Evolutionary conservation across 2,888 invertebrate species (phyloP), one percentile per base, ranked within the genome.

Genomic region (Gnatocerus cornutus): DNA sequence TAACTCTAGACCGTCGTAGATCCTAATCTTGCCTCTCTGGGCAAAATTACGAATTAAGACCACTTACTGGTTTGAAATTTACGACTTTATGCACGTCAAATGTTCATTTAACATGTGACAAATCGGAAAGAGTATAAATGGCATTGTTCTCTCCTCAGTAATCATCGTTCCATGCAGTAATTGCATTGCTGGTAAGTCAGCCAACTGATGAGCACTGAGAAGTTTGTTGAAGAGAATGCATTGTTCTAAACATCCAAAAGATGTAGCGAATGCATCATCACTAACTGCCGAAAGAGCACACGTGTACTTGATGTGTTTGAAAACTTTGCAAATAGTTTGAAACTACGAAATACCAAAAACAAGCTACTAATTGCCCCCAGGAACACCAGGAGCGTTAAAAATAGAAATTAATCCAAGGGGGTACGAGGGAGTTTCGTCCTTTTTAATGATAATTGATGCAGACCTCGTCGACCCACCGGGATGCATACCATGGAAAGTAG

Each of bases 371-470:
- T 62, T 62, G 21, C 27, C 13, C 46, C n/a, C 9, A 41, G 39
- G 33, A 33, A 29, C 12, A 13, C 12, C 10, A 43, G 48, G 48
- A 16, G 33, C 13, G 21, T 46, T 27, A 50, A 62, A 62, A 62
- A 62, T 62, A 10, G 39, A 48, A 62, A 62, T 62, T 62, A 50
- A 62, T 62, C 16, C 30, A 16, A 50, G 50, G 62, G 39, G 3
- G 50, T 2, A 58, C 29, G n/a, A 13, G 13, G 3, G 13, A 62
- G 29, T 39, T 50, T 39, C 39, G 41, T 46, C 41, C 59, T 61
- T 62, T 48, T 62, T 50, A 62, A 62, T 62, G 37, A 62, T 62
- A 50, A 62, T 62, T 62, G 62, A 62, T 62, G 50, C 50, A 62
- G 33, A 30, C 50, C 39, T 13, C 39, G n/a, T 10, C 9, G 33